These are phyloP conservation scores for Ophion ventricosus DNA, from an alignment of 2,888 invertebrate genomes.

Conservation along the genomic window DNA sequence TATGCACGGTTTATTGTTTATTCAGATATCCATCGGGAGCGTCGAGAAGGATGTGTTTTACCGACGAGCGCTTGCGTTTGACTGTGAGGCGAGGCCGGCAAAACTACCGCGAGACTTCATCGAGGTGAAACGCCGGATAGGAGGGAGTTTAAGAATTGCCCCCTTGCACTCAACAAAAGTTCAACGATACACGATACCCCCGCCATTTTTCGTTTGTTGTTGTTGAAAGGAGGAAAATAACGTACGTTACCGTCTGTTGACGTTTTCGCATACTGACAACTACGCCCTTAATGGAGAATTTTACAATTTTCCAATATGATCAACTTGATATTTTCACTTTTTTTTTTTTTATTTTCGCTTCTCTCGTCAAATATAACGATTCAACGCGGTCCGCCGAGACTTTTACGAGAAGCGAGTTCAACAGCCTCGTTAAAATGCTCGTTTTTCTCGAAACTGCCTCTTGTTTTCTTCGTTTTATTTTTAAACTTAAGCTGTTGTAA, in stretches of 20 bases:
- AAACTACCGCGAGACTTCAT: constrained; percentile 63
- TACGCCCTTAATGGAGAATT: neutral
- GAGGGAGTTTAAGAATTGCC: constrained; percentile 54
- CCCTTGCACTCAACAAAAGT: constrained; percentile 57
- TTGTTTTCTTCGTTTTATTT: constrained; percentile 10
- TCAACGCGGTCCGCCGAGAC: neutral
- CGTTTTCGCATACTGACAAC: neutral
- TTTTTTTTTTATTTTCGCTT: neutral
- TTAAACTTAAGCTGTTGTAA: neutral
- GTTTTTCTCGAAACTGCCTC: constrained; percentile 25
- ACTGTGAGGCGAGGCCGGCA: constrained; percentile 71
- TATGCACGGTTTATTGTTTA: constrained; percentile 17
- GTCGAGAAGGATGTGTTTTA: constrained; percentile 58
- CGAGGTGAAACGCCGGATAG: constrained; percentile 62
- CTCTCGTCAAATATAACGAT: neutral
- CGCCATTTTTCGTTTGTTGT: constrained; percentile 2
- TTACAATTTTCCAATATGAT: neutral
- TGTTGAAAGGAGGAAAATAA: neutral
- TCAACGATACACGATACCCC: constrained; percentile 47
- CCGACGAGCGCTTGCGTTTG: constrained; percentile 74
- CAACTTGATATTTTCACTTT: neutral
- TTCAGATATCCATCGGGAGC: constrained; percentile 28
- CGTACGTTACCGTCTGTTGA: neutral
- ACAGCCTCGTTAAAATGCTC: constrained; percentile 22
- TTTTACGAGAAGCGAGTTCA: constrained; percentile 35